These are phyloP conservation scores for Macaria liturata DNA, from an alignment of 2,888 invertebrate species.

Conservation along the genomic window DNA sequence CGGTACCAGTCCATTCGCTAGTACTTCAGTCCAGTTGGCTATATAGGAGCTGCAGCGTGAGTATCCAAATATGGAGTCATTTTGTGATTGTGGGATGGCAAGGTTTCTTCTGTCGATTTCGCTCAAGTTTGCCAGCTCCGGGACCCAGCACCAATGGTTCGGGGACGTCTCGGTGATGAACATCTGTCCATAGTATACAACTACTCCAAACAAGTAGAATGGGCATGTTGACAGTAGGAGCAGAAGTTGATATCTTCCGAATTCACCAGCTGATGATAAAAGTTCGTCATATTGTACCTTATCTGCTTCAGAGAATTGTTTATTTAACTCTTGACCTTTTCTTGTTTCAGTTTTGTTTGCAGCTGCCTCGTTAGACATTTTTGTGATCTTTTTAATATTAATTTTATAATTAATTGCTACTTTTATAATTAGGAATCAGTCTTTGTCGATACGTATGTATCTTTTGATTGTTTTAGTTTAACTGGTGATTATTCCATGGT, in stretches of 20 bases:
- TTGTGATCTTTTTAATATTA: conserved; percentile 13
- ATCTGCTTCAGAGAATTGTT: conserved; percentile 21
- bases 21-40: conserved; percentile 57
- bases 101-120: conserved; percentile 39
- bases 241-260: conserved; percentile 44
- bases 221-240: conserved; percentile 45
- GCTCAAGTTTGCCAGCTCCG: conserved; percentile 44
- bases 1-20: conserved; percentile 41
- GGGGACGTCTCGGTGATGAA: conserved; percentile 47
- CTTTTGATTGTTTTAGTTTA: conserved; percentile 10
- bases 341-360: conserved; percentile 15
- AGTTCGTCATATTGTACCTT: conserved; percentile 44
- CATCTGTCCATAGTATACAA: conserved; percentile 43
- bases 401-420: no score
- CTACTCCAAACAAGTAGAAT: conserved; percentile 45
- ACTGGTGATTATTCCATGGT: conserved; percentile 12
- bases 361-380: conserved; percentile 30
- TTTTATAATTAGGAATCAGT: conserved; percentile 1
- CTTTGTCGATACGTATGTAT: conserved; percentile 12
- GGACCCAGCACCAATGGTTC: conserved; percentile 50
- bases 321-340: conserved; percentile 9
- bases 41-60: conserved; percentile 52
- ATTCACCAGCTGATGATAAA: conserved; percentile 45
- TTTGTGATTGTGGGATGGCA: conserved; percentile 43
- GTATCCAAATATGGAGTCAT: conserved; percentile 51